Conservation (phyloP, 2,888 invertebrate species). For the Gastracanthus pulcherrimus region DNA sequence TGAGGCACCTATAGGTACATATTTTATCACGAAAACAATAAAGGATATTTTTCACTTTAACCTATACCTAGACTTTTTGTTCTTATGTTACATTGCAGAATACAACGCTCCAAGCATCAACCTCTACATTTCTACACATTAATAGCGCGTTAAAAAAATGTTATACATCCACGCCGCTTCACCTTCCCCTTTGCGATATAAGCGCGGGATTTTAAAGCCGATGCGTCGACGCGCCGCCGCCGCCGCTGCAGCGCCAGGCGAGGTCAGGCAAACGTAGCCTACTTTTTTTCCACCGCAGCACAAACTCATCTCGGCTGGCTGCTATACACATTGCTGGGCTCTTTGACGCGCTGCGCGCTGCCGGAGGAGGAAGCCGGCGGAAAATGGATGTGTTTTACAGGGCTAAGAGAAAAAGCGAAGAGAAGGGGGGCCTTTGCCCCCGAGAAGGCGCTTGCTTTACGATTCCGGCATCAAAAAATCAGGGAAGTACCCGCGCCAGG, state of each 20-base stretch:
- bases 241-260: background rate
- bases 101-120: too few species aligned
- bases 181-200: background rate
- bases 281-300: constrained; percentile 24
- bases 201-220: background rate
- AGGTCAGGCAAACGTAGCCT: constrained; percentile 38
- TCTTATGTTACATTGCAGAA: too few species aligned
- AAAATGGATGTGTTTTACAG: constrained; percentile 1
- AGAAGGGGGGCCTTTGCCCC: background rate
- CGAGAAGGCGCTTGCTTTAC: background rate
- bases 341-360: constrained; percentile 3
- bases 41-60: too few species aligned
- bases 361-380: background rate
- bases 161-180: background rate
- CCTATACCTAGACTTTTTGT: too few species aligned
- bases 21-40: too few species aligned
- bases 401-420: background rate
- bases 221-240: background rate
- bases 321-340: too few species aligned
- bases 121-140: too few species aligned
- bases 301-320: constrained; percentile 6
- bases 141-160: background rate
- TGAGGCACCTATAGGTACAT: too few species aligned
- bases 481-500: background rate
- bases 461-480: background rate